Conservation (phyloP, 2,888 invertebrate genomes). For the Plagiodera versicolora region DNA sequence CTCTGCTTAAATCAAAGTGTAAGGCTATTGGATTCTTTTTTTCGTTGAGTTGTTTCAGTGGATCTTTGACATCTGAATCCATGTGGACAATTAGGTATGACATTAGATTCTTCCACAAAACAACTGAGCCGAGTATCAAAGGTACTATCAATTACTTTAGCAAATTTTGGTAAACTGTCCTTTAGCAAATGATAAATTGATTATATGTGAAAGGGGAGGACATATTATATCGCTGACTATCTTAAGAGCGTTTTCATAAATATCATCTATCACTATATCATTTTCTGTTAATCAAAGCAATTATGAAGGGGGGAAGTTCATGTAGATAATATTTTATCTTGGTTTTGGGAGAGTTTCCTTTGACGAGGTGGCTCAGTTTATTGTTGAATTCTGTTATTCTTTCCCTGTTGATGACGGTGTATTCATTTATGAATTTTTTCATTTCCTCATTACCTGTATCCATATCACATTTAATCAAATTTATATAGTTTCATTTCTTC, state of each 20-base stretch:
- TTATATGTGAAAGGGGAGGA: too few relatives aligned
- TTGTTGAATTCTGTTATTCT: not conserved
- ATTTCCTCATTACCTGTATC: not conserved
- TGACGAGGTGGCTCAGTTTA: not conserved
- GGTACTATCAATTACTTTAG: not conserved
- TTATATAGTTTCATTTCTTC: not conserved
- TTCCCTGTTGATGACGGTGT: not conserved
- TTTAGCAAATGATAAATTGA: not conserved
- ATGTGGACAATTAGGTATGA: too few relatives aligned
- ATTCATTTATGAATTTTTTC: not conserved
- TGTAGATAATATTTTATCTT: too few relatives aligned
- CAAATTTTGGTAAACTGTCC: not conserved
- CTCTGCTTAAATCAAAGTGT: not conserved
- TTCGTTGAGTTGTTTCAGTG: not conserved
- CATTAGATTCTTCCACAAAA: too few relatives aligned
- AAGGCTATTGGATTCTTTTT: not conserved
- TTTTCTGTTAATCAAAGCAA: too few relatives aligned
- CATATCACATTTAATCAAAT: not conserved
- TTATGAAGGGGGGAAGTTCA: too few relatives aligned
- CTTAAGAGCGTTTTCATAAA: too few relatives aligned
- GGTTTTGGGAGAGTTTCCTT: conserved; percentile 1
- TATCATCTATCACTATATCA: too few relatives aligned
- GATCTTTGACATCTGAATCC: not conserved
- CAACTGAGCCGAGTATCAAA: too few relatives aligned
- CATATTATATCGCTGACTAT: too few relatives aligned